Evolutionary conservation across 2,113 vertebrate genomes (phyloP), one percentile per base, ranked within the genome.

Genomic region (Amia ocellicauda): DNA sequence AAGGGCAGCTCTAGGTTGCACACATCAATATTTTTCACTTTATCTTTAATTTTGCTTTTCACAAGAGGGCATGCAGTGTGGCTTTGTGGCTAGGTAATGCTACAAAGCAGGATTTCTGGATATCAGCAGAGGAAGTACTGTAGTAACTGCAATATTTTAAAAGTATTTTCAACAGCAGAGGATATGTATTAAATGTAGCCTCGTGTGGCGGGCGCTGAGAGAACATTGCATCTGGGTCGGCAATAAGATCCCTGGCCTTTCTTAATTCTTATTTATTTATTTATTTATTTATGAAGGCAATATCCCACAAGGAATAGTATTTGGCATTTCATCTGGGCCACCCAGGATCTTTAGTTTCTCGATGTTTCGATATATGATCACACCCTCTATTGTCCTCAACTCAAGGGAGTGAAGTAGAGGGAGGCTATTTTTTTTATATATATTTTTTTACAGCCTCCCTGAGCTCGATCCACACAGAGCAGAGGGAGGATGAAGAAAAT

Each of bases 21-120:
- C 78, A 78, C 86, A 87, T 87, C 83, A 85, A 90, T 88, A 88
- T 87, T 82, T 82, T 84, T 82, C 82, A 84, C 84, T 85, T 83
- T 80, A 85, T 86, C 85, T 86, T 81, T 85, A 88, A 81, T 84
- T 86, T 85, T 81, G 84, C 84, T 83, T 83, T 83, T 80, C 53
- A 28, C 53, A 31, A n/a, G 53, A n/a, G 26, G 53, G 53, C 19
- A 31, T 14, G 13, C 14, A 16, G 17, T 61, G 76, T 81, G 80
- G 74, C 82, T 80, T 80, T 82, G 73, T 82, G 77, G 77, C 72
- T 73, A 74, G 80, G 78, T 78, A 75, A 78, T 75, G 74, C 78
- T 36, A 36, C 31, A 36, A 7, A 1, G 31, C 1, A 36, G 31
- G 31, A 11, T 36, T 36, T 36, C 31, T 36, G 51, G 13, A 24